Evolutionary conservation across 2,888 invertebrate species (phyloP).

Genomic region (Temnothorax ravouxi): DNA sequence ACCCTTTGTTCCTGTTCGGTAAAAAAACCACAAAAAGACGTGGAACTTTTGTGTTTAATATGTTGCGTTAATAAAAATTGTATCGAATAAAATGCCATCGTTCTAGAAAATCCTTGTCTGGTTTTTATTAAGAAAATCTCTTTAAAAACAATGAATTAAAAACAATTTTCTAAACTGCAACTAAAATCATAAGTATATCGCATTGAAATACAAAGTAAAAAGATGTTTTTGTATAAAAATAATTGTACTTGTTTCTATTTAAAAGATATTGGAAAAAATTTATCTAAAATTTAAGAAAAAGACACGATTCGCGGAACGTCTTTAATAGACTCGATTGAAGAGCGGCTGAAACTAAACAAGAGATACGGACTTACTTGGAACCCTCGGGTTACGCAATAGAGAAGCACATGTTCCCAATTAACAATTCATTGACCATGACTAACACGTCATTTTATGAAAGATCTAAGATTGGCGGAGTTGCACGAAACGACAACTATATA

Average conservation of each 20-base stretch:
- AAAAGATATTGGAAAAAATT: neutral
- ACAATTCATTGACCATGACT: slow-evolving; percentile 18
- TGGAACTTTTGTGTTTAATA: neutral
- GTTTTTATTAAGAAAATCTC: neutral
- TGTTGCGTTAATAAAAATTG: neutral
- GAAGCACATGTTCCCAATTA: slow-evolving; percentile 29
- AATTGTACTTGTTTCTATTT: neutral
- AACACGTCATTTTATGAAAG: slow-evolving; percentile 1
- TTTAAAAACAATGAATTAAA: neutral
- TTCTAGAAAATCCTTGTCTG: neutral
- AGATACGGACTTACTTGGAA: slow-evolving; percentile 7
- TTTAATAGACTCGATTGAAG: slow-evolving; percentile 17
- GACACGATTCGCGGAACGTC: neutral
- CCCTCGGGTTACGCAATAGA: neutral
- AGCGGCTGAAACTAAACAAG: neutral
- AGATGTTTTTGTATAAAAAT: neutral
- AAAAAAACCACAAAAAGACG: neutral
- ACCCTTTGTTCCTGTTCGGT: slow-evolving; percentile 19
- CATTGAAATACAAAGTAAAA: neutral
- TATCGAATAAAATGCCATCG: neutral
- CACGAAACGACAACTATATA: slow-evolving; percentile 1
- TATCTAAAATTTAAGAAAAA: neutral
- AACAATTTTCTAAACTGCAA: neutral
- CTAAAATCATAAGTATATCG: neutral
- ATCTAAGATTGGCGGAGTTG: neutral